Percentiles rank a stretch among this genome's conserved stretches.
These are phyloP conservation scores for Linnaemya vulpina DNA, from an alignment of 2,888 invertebrate genomes.

Conservation along the genomic window DNA sequence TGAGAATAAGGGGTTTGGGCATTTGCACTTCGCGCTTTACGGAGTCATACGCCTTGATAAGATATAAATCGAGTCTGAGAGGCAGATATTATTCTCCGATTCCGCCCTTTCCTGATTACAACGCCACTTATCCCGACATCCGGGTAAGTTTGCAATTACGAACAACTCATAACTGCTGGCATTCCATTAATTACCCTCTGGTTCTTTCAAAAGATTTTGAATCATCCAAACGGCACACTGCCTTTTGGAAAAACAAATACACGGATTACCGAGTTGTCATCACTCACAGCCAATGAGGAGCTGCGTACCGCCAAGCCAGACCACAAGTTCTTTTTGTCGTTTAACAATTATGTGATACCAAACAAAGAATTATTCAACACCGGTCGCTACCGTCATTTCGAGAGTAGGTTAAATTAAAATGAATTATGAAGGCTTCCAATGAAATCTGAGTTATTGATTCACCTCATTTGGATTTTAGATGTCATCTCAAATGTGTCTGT, in stretches of 20 bases:
- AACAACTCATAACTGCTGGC: not conserved
- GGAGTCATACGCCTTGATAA: slow-evolving; percentile 76
- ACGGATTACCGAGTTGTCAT: slow-evolving; percentile 74
- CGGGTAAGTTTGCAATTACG: slow-evolving; percentile 56
- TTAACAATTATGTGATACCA: slow-evolving; percentile 75
- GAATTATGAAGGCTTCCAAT: not conserved
- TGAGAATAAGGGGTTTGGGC: slow-evolving; percentile 75
- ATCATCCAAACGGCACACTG: slow-evolving; percentile 76
- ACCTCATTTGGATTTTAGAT: slow-evolving; percentile 68
- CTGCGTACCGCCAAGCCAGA: slow-evolving; percentile 74
- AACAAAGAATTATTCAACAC: slow-evolving; percentile 74
- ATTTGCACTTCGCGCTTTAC: slow-evolving; percentile 72
- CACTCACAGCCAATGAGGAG: slow-evolving; percentile 68
- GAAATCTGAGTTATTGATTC: not conserved
- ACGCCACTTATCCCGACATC: slow-evolving; percentile 65
- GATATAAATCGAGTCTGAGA: slow-evolving; percentile 70
- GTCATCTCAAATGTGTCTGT: slow-evolving; percentile 73
- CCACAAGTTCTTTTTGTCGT: slow-evolving; percentile 75
- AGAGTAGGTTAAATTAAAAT: slow-evolving; percentile 73
- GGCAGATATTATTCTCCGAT: not conserved
- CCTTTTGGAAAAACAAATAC: slow-evolving; percentile 55
- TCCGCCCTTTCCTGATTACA: slow-evolving; percentile 71
- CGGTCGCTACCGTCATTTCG: slow-evolving; percentile 75
- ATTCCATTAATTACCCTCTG: too few species aligned
- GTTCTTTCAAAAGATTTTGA: slow-evolving; percentile 63